phyloP scores from a whole-genome alignment of 2,888 invertebrate species.

The Rhagonycha lutea region DNA sequence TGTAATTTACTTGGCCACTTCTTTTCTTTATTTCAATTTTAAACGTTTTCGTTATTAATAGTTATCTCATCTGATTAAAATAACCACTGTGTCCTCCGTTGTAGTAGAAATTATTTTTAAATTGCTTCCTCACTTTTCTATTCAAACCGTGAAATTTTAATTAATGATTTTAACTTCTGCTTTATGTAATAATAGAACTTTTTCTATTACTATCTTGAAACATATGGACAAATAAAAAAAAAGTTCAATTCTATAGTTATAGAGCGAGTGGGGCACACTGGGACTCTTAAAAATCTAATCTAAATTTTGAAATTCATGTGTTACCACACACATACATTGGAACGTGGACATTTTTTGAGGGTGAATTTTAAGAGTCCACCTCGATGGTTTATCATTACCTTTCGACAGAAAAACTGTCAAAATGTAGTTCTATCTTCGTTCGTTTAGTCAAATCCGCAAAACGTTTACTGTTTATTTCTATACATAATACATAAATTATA shows the following conservation, averaged over 20 bases:
- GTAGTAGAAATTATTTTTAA: slow-evolving; percentile 1
- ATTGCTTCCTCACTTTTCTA: neutral
- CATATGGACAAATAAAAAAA: neutral
- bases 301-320: neutral
- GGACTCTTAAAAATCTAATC: neutral
- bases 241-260: neutral
- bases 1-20: neutral
- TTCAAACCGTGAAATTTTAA: neutral
- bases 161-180: neutral
- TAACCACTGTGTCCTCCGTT: neutral
- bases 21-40: neutral
- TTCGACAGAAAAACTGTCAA: too few relatives aligned
- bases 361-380: too few relatives aligned
- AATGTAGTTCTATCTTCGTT: too few relatives aligned
- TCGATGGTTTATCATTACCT: too few relatives aligned
- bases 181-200: neutral
- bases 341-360: too few relatives aligned
- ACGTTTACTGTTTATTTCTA: too few relatives aligned
- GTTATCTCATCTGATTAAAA: neutral
- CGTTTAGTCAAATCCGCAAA: too few relatives aligned
- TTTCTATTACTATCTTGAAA: neutral
- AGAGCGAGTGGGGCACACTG: neutral
- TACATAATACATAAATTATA: too few relatives aligned
- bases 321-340: too few relatives aligned
- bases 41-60: neutral